Conservation (phyloP, 2,888 invertebrate genomes). For the Galeopsomyia nigrocyanea region DNA sequence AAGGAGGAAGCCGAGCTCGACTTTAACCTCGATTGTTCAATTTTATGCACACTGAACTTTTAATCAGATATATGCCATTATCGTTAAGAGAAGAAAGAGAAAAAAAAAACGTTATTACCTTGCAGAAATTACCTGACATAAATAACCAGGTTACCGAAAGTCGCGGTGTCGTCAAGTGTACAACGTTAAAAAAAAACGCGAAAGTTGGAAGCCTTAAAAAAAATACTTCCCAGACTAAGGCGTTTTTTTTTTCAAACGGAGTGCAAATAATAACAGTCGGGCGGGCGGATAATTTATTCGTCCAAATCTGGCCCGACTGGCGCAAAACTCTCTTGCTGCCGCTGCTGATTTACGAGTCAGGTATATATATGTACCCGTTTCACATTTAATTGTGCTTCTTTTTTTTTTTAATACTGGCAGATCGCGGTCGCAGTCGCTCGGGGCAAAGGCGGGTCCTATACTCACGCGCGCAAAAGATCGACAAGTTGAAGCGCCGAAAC, state of each 20-base stretch:
- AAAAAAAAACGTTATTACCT: conserved; percentile 18
- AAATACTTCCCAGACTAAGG: no score
- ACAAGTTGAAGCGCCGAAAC: conserved; percentile 3
- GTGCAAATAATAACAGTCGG: no score
- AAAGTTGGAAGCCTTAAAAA: no score
- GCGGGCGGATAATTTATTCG: conserved; percentile 28
- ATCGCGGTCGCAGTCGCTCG: conserved; percentile 27
- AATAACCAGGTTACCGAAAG: no score
- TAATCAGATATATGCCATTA: conserved; percentile 29
- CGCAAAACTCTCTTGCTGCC: conserved; percentile 16
- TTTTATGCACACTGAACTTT: conserved; percentile 9
- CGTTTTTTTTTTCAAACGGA: no score
- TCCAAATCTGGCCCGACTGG: conserved; percentile 23
- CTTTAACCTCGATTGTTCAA: neutral
- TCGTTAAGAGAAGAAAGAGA: conserved; percentile 6
- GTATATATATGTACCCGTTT: conserved; percentile 16
- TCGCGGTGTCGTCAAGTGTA: no score
- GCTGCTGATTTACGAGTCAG: conserved; percentile 29
- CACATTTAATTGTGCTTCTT: conserved; percentile 41
- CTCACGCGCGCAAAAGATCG: no score
- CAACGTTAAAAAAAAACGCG: no score
- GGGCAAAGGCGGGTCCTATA: neutral
- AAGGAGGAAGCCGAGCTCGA: no score
- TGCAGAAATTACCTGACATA: no score
- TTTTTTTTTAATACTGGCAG: conserved; percentile 17